phyloP scores from a whole-genome alignment of 2,113 vertebrate genomes.

The Ctenomys sociabilis region DNA sequence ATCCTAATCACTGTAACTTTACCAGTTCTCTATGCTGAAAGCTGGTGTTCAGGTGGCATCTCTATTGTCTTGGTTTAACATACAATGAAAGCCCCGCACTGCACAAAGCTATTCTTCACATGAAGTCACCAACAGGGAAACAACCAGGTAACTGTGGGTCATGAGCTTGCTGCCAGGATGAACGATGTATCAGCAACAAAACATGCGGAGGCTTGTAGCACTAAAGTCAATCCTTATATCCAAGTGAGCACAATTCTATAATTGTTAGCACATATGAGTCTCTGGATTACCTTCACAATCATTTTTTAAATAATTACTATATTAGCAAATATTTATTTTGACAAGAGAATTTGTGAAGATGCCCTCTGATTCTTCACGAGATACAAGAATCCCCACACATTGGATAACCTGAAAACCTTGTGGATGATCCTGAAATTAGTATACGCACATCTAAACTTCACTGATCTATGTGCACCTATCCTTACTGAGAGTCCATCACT shows the following conservation, averaged over 20 bases:
- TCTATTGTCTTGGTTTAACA: conserved; percentile 22
- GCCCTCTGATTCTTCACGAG: neutral
- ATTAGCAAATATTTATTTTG: conserved; percentile 12
- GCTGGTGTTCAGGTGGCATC: neutral
- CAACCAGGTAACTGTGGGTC: neutral
- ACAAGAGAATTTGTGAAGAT: neutral
- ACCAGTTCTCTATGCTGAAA: neutral
- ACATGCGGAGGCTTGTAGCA: neutral
- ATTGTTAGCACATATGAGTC: neutral
- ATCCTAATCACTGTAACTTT: conserved; percentile 25
- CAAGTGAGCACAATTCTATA: neutral
- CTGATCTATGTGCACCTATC: neutral
- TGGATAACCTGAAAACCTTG: neutral
- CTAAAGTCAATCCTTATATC: neutral
- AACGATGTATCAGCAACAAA: neutral
- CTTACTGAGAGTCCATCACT: neutral
- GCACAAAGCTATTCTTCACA: conserved; percentile 39
- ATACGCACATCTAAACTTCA: neutral
- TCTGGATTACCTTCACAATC: conserved; percentile 25
- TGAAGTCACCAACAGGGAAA: conserved; percentile 44
- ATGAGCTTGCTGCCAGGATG: neutral
- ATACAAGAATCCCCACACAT: neutral
- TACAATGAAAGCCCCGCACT: neutral
- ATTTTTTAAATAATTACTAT: neutral
- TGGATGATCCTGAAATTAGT: neutral